Conservation (phyloP, 2,113 vertebrate species). For the Phasianus colchicus region DNA sequence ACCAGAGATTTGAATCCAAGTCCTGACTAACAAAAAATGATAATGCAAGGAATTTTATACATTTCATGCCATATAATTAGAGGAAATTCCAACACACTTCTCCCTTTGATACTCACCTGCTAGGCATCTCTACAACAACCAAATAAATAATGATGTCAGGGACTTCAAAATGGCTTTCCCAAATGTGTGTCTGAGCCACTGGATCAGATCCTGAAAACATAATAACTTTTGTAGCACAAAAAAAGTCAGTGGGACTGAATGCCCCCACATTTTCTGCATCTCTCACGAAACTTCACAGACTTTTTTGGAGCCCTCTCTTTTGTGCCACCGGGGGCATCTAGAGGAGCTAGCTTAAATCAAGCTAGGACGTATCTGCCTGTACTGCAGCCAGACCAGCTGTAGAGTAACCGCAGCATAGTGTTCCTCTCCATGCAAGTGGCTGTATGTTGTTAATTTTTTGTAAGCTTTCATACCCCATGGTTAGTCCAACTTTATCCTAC, state of each 20-base stretch:
- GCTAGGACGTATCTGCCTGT: neutral
- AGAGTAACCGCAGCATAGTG: neutral
- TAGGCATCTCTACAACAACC: neutral
- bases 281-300: neutral
- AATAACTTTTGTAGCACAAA: neutral
- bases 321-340: neutral
- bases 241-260: neutral
- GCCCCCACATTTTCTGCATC: neutral
- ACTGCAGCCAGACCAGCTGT: neutral
- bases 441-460: neutral
- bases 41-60: neutral
- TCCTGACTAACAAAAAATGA: neutral
- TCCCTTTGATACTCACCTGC: neutral
- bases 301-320: neutral
- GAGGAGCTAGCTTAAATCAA: neutral
- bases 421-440: neutral
- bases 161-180: neutral
- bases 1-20: neutral
- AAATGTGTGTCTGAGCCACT: neutral
- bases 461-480: neutral
- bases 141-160: neutral
- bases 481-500: slow-evolving; percentile 3
- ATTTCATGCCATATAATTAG: neutral
- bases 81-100: neutral
- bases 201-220: neutral